Percentiles rank a stretch among this genome's conserved stretches.
Conservation (phyloP, 2,888 invertebrate species). For the Patella ulyssiponensis region DNA sequence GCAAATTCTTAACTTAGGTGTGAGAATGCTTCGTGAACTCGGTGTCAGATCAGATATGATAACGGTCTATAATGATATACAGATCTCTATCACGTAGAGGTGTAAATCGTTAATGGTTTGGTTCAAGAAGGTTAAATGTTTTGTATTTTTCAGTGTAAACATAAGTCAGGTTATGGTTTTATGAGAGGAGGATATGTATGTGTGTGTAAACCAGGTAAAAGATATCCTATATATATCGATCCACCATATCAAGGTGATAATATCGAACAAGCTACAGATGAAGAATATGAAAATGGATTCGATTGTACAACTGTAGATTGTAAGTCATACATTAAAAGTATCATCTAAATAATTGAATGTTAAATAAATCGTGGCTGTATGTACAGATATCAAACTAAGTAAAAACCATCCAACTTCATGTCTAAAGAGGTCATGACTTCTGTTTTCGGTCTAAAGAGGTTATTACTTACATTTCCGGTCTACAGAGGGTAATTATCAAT, state of each 20-base stretch:
- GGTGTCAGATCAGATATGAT: no score
- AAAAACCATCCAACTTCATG: no score
- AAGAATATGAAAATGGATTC: constrained; percentile 84
- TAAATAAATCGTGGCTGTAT: background rate
- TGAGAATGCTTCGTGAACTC: no score
- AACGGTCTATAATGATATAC: background rate
- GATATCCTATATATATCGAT: constrained; percentile 87
- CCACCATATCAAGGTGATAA: constrained; percentile 93
- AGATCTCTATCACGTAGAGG: no score
- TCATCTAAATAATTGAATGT: background rate
- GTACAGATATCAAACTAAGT: no score
- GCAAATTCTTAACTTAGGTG: no score
- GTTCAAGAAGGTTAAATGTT: background rate
- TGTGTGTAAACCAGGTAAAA: constrained; percentile 85
- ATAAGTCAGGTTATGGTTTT: constrained; percentile 94
- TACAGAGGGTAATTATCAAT: no score
- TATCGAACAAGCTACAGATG: constrained; percentile 90
- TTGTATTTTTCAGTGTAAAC: constrained; percentile 83
- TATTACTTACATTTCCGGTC: no score
- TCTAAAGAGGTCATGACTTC: no score
- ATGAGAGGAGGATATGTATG: constrained; percentile 85
- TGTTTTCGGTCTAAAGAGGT: no score
- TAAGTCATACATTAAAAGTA: constrained; percentile 27
- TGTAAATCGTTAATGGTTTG: background rate
- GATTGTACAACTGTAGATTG: constrained; percentile 38